Evolutionary conservation across 2,888 invertebrate species (phyloP), one percentile per base, ranked within the genome.

Genomic region (Drosophila kambysellisi): DNA sequence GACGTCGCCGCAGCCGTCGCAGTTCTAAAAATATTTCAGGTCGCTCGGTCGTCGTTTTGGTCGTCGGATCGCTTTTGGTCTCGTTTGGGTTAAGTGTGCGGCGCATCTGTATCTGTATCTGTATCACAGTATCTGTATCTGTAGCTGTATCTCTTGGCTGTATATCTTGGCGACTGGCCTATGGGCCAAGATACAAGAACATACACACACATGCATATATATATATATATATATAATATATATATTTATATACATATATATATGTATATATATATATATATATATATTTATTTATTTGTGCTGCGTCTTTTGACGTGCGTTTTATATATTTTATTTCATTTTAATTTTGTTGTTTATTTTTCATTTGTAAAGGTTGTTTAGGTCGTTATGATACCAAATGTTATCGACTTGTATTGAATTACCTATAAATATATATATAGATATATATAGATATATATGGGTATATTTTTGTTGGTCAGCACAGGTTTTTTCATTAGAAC

Each of bases 1-100:
- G 46, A 50, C 62, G 64, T 79, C 64, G 73, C 61, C 64, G 82
- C 68, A 63, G 72, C 70, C 43, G 74, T 74, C 79, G 83, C 76
- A 77, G 83, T 88, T 88, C 87, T 88, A 88, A 90, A 88, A 88
- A 88, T 88, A 88, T 88, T 88, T 89, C 85, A 88, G 91, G 89
- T 90, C 89, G 84, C 78, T 81, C 82, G 79, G 79, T 85, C 80
- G 77, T 46, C 46, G 25, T 46, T 77, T 77, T 67, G 84, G 81
- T 78, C 82, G 88, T 71, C 83, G 76, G 83, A 84, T 88, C 81
- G 83, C 79, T 79, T 88, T 89, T 90, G 88, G 86, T 85, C 83
- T 89, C 90, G 85, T 88, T 86, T 89, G 88, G 85, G 85, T 89
- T 89, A 86, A 86, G 85, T 86, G 89, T 84, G 89, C 85, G 84